These are phyloP conservation scores for Torymus auratus DNA, from an alignment of 2,888 invertebrate genomes.

Conservation along the genomic window DNA sequence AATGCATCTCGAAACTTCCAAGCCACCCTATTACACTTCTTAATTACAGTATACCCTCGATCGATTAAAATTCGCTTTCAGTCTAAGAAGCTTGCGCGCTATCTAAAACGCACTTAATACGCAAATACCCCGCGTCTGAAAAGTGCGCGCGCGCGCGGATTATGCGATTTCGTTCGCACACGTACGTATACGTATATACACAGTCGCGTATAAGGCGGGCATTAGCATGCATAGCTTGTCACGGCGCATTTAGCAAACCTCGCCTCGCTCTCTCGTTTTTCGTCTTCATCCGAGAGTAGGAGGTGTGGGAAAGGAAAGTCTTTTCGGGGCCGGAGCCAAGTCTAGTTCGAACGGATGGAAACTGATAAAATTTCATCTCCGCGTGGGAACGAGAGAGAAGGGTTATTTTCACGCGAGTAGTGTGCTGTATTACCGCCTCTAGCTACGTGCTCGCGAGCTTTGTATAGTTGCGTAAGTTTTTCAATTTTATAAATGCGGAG, in stretches of 20 bases:
- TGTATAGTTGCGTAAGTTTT: too few relatives aligned
- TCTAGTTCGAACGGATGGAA: slow-evolving; percentile 22
- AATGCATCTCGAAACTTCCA: too few relatives aligned
- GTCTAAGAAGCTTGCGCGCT: too few relatives aligned
- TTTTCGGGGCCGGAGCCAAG: not conserved
- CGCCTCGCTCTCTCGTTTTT: slow-evolving; percentile 37
- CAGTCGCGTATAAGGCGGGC: slow-evolving; percentile 68
- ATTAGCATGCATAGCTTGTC: slow-evolving; percentile 74
- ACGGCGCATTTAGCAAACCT: slow-evolving; percentile 69
- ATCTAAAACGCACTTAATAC: not conserved
- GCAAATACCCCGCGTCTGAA: not conserved
- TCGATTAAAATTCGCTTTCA: too few relatives aligned
- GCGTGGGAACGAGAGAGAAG: too few relatives aligned
- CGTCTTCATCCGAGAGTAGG: slow-evolving; percentile 2
- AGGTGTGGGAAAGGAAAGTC: not conserved
- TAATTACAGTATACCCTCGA: too few relatives aligned
- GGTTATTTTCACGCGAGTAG: not conserved
- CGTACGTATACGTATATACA: not conserved
- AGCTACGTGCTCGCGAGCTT: too few relatives aligned
- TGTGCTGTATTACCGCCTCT: too few relatives aligned
- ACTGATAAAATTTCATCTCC: slow-evolving; percentile 48
- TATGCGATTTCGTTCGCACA: slow-evolving; percentile 22
- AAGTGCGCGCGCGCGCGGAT: slow-evolving; percentile 5
- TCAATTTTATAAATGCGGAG: too few relatives aligned
- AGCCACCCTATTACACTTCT: too few relatives aligned